Evolutionary conservation across 2,113 vertebrate genomes (phyloP).

Genomic region (Muscicapa adusta): DNA sequence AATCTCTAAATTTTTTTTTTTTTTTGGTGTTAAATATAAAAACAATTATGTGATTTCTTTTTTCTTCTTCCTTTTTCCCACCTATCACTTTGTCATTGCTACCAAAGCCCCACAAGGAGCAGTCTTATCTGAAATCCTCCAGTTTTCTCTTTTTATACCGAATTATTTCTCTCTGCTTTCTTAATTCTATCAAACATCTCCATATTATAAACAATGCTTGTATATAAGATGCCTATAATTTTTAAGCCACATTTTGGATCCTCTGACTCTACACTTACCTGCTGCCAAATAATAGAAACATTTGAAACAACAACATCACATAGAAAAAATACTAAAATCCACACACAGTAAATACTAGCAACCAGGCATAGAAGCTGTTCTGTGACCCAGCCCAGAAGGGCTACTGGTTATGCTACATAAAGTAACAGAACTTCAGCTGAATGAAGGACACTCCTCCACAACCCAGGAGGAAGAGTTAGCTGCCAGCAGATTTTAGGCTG

Average conservation of each 20-base stretch:
- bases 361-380: background rate
- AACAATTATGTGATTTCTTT: background rate
- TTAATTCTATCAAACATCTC: background rate
- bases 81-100: background rate
- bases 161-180: background rate
- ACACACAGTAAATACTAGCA: background rate
- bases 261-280: background rate
- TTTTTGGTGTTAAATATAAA: background rate
- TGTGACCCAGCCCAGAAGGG: background rate
- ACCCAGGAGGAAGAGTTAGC: background rate
- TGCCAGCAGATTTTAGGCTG: background rate
- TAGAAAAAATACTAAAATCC: background rate
- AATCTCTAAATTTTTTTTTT: rapidly evolving
- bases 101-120: background rate
- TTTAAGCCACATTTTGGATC: background rate
- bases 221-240: background rate
- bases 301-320: background rate
- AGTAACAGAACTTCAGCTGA: background rate
- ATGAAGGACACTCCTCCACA: background rate
- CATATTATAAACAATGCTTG: background rate
- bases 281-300: background rate
- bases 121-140: background rate
- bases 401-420: background rate
- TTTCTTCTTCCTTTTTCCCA: background rate
- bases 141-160: background rate